Conservation (phyloP, 2,888 invertebrate species). For the Amphipyra berbera region DNA sequence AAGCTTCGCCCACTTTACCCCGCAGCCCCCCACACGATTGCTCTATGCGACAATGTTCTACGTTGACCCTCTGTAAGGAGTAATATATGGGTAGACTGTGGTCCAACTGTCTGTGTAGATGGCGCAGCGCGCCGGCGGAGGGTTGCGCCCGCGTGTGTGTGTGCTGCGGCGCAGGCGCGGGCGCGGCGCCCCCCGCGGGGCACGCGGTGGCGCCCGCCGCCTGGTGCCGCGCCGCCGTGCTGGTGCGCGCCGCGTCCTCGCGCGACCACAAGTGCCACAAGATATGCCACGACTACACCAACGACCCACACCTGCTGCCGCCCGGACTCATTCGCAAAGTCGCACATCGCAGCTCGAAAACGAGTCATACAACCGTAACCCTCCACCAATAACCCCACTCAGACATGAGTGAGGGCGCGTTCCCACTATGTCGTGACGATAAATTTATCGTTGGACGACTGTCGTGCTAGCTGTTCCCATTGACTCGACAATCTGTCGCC, state of each 20-base stretch:
- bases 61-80: no score
- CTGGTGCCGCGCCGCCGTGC: slow-evolving; percentile 63
- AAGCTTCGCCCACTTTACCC: no score
- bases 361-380: not conserved
- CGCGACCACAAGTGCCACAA: slow-evolving; percentile 62
- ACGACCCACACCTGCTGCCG: slow-evolving; percentile 63
- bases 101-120: slow-evolving; percentile 13
- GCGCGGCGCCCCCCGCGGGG: slow-evolving; percentile 16
- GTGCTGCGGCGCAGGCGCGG: slow-evolving; percentile 26
- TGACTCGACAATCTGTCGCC: no score
- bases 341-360: no score
- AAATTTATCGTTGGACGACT: no score
- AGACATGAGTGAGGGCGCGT: not conserved
- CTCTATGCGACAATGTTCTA: no score
- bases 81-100: no score
- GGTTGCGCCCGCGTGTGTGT: slow-evolving; percentile 49
- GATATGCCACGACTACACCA: slow-evolving; percentile 68
- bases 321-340: not conserved
- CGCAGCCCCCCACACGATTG: no score
- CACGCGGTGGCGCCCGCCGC: slow-evolving; percentile 31
- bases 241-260: slow-evolving; percentile 61
- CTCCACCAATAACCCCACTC: not conserved
- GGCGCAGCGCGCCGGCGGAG: slow-evolving; percentile 51
- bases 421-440: no score
- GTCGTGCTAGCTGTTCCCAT: no score